Evolutionary conservation across 2,113 vertebrate genomes (phyloP), one percentile per base, ranked within the genome.

Genomic region (Misgurnus mizolepis): DNA sequence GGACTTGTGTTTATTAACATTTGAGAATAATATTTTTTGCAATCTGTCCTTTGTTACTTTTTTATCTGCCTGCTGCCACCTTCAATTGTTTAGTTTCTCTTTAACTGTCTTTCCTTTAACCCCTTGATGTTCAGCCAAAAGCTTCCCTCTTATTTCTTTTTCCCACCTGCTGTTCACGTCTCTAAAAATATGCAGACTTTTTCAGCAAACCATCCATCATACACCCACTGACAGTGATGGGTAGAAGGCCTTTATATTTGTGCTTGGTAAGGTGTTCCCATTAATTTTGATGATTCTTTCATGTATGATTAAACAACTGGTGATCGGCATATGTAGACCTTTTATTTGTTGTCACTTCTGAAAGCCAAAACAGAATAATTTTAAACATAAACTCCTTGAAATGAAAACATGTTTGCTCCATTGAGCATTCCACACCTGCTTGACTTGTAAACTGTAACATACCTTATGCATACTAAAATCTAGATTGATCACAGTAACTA

Each of bases 1-100:
- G 5, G 58, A 56, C 64, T 55, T 83, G 41, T 78, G 61, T 83
- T 87, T 82, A 78, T 58, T 15, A 62, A 53, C 34, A 68, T 56
- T 47, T 4, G 15, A 34, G 34, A 10, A 8, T 17, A 15, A 34
- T n/a, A 41, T 53, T 39, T 40, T 55, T 8, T 40, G 15, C 49
- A 7, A 6, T 40, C 49, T 49, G 34, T 22, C 4, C 27, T 53
- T 15, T 69, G 4, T 55, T 39, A 55, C 68, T 40, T 71, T 71
- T 22, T 40, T 71, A 14, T 17, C 49, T 53, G 27, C 49, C 49
- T 55, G 47, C 27, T 71, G 68, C 53, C 39, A 49, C 49, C 39
- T 70, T 67, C 14, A 53, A 4, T 14, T 55, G 53, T n/a, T n/a
- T 6, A 6, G 53, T 53, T 50, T 70, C 43, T 22, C 10, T 7